Percentiles rank a stretch among this genome's conserved stretches.
phyloP scores from a whole-genome alignment of 1,140 invertebrate genomes.

The Papilio aristodemus region DNA sequence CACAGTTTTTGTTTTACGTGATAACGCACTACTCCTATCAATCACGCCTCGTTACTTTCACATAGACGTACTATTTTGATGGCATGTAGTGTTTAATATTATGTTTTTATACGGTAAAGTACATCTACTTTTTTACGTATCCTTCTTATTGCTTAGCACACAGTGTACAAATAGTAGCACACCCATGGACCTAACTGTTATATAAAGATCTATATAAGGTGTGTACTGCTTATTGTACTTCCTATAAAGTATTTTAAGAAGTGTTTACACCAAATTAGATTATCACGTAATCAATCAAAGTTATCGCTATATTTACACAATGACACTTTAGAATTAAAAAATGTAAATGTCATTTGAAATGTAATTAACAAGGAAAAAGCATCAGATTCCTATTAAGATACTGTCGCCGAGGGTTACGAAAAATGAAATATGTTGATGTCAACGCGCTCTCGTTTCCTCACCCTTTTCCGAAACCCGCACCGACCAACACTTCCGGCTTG shows the following conservation, averaged over 20 bases:
- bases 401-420: slow-evolving; percentile 13
- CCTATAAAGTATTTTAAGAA: no score
- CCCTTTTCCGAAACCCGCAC: slow-evolving; percentile 12
- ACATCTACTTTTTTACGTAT: no score
- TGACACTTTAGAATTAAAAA: slow-evolving; percentile 11
- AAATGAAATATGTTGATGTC: slow-evolving; percentile 27
- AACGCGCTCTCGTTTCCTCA: slow-evolving; percentile 26
- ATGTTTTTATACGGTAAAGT: no score
- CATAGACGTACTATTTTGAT: background rate
- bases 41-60: slow-evolving; percentile 22
- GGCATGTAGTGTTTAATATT: no score
- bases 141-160: no score
- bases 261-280: background rate
- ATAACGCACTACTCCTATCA: slow-evolving; percentile 28
- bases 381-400: slow-evolving; percentile 29
- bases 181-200: no score
- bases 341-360: slow-evolving; percentile 20
- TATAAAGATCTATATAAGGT: no score
- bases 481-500: slow-evolving; percentile 13
- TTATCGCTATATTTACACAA: background rate
- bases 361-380: slow-evolving; percentile 26
- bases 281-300: background rate
- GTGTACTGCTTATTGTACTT: no score
- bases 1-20: slow-evolving; percentile 29
- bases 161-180: no score